These are phyloP conservation scores for Diploscapter pachys DNA, from an alignment of 1,140 invertebrate species.

Conservation along the genomic window DNA sequence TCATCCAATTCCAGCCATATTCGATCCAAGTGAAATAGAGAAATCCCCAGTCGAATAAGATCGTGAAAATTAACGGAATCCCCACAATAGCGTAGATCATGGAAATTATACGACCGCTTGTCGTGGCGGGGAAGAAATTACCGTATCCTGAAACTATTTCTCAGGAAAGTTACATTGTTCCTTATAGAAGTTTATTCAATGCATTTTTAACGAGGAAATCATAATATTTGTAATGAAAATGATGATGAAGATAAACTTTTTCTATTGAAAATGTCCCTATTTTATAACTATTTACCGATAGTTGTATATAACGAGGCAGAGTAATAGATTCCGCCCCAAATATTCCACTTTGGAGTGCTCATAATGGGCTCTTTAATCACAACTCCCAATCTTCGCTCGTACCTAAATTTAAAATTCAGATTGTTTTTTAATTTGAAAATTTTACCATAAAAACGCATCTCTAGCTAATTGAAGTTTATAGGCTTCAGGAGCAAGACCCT, in stretches of 20 bases:
- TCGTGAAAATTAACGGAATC: constrained; percentile 32
- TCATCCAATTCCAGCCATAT: constrained; percentile 33
- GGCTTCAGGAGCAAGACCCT: constrained; percentile 13
- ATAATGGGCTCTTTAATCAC: constrained; percentile 22
- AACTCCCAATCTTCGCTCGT: constrained; percentile 30
- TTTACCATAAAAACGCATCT: constrained; percentile 28
- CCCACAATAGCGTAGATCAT: constrained; percentile 36
- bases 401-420: constrained; percentile 9
- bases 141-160: constrained; percentile 26
- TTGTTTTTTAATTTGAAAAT: neutral
- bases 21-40: constrained; percentile 37
- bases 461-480: constrained; percentile 22
- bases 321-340: constrained; percentile 36
- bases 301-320: constrained; percentile 36
- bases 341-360: constrained; percentile 33
- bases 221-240: neutral
- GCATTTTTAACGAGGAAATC: neutral
- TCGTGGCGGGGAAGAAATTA: constrained; percentile 30
- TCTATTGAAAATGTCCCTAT: neutral
- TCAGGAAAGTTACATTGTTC: neutral
- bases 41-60: constrained; percentile 36
- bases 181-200: neutral
- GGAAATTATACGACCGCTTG: constrained; percentile 28
- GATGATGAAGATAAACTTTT: neutral
- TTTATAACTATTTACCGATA: constrained; percentile 16